These are phyloP conservation scores for Tachina fera DNA, from an alignment of 2,888 invertebrate species.

Conservation along the genomic window DNA sequence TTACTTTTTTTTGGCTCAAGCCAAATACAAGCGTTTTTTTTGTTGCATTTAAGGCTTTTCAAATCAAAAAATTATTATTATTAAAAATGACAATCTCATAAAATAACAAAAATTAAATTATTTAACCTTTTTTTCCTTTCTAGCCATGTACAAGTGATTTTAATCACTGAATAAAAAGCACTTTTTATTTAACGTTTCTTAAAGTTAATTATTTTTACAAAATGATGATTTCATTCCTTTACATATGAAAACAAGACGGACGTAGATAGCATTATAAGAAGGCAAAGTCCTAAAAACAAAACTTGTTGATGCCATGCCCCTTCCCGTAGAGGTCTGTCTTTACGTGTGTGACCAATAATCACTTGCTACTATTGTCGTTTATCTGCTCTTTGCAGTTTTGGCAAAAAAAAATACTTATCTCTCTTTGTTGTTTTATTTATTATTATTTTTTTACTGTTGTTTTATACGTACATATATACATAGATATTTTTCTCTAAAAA, in stretches of 20 bases:
- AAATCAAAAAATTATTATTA: too few species aligned
- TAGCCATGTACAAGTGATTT: too few species aligned
- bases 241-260: not conserved
- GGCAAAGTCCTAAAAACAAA: slow-evolving; percentile 12
- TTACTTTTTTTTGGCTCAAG: too few species aligned
- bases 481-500: not conserved
- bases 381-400: slow-evolving; percentile 20
- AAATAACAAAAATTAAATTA: too few species aligned
- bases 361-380: slow-evolving; percentile 33
- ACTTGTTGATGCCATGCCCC: slow-evolving; percentile 15
- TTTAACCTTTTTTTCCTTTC: too few species aligned
- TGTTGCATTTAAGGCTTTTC: too few species aligned
- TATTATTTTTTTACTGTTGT: not conserved
- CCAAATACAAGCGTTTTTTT: too few species aligned
- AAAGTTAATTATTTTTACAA: too few species aligned
- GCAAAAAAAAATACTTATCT: slow-evolving; percentile 11
- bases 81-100: too few species aligned
- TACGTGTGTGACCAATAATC: slow-evolving; percentile 45
- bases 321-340: slow-evolving; percentile 36
- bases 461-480: slow-evolving; percentile 6
- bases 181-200: too few species aligned
- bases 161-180: too few species aligned
- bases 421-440: slow-evolving; percentile 34
- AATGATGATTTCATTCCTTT: slow-evolving; percentile 25
- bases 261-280: not conserved